Evolutionary conservation across 2,113 vertebrate species (phyloP).

Genomic region (Litocranius walleri): DNA sequence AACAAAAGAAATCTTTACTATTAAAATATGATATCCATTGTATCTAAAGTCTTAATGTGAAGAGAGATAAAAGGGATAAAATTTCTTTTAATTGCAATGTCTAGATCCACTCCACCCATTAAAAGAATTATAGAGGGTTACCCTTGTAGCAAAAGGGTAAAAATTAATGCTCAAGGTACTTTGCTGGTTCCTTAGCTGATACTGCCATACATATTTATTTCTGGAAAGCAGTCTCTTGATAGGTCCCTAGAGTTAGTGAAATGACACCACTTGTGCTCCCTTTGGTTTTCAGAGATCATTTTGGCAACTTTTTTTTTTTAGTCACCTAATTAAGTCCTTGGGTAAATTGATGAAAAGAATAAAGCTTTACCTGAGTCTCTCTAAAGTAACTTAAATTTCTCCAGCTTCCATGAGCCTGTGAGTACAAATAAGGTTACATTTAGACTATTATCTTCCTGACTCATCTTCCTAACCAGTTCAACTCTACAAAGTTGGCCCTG

Average conservation of each 20-base stretch:
- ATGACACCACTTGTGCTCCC: neutral
- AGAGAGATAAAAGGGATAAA: neutral
- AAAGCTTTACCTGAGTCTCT: conserved; percentile 10
- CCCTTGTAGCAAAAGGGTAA: neutral
- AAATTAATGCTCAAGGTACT: neutral
- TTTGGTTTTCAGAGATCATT: conserved; percentile 39
- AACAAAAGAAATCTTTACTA: neutral
- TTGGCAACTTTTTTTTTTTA: conserved; percentile 23
- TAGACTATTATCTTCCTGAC: neutral
- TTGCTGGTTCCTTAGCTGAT: neutral
- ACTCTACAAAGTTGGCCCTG: neutral
- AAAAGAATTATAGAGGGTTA: neutral
- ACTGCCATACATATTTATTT: conserved; percentile 23
- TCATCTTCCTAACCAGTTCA: neutral
- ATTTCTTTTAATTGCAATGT: neutral
- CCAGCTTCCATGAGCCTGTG: neutral
- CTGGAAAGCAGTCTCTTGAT: neutral
- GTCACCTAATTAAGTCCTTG: conserved; percentile 56
- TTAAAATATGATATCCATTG: neutral
- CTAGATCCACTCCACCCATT: neutral
- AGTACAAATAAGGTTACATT: neutral
- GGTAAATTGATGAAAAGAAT: conserved; percentile 36
- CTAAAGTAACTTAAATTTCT: neutral
- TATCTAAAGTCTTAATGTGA: neutral
- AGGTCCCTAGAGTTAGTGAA: neutral